Evolutionary conservation across 2,797 vertebrate genomes (phyloP).

Genomic region (Platyrinchus mystaceus): DNA sequence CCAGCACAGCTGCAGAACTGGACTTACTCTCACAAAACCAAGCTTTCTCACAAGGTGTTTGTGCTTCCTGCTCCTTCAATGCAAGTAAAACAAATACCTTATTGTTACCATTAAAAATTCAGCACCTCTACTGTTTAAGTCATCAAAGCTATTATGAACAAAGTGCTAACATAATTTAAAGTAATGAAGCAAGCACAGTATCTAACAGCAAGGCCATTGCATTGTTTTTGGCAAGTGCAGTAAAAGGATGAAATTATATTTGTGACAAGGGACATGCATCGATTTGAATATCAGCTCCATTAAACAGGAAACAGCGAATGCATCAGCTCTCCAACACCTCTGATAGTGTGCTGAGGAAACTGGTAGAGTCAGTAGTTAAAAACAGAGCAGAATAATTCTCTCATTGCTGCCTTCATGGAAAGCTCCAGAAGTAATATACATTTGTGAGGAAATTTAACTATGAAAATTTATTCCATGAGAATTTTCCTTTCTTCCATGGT

Average conservation of each 20-base stretch:
- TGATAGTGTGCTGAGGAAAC: not conserved
- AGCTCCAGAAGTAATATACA: not conserved
- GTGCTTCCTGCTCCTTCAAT: not conserved
- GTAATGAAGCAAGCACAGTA: not conserved
- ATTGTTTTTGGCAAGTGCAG: not conserved
- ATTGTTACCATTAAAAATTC: conserved; percentile 18
- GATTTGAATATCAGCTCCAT: conserved; percentile 2
- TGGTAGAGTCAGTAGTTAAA: not conserved
- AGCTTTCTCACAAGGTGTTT: not conserved
- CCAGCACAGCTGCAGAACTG: not conserved
- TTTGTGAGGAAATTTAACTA: not conserved
- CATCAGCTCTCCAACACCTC: not conserved
- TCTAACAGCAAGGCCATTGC: not conserved
- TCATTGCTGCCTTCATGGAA: not conserved
- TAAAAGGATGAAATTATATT: conserved; percentile 7
- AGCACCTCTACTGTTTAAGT: not conserved
- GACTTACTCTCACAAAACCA: not conserved
- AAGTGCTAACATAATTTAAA: conserved; percentile 19
- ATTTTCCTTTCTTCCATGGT: not conserved
- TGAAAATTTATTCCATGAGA: not conserved
- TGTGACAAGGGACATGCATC: not conserved
- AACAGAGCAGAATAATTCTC: not conserved
- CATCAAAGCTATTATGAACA: conserved; percentile 6
- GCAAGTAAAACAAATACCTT: not conserved
- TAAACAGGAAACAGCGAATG: not conserved